These are phyloP conservation scores for Rhadina sibilatrix DNA, from an alignment of 2,113 vertebrate species.

Conservation along the genomic window DNA sequence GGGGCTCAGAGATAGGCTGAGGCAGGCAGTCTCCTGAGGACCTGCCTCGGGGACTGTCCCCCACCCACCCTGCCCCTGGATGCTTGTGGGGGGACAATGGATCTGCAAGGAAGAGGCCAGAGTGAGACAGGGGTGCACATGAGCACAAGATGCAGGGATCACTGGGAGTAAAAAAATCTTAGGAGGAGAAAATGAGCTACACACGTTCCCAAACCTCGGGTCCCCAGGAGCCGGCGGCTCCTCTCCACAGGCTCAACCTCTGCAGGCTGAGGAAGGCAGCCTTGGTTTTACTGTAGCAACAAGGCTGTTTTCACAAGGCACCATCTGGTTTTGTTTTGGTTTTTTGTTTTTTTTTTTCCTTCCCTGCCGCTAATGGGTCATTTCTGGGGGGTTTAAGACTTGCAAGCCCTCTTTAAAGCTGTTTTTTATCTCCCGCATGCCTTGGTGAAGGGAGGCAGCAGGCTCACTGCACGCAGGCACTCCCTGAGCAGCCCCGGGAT, in stretches of 20 bases:
- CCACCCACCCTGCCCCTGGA: background rate
- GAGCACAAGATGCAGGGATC: background rate
- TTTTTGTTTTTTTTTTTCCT: too few relatives aligned
- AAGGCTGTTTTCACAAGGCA: background rate
- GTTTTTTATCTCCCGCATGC: background rate
- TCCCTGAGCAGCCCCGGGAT: background rate
- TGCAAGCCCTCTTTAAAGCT: background rate
- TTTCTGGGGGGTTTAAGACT: background rate
- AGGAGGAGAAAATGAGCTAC: background rate
- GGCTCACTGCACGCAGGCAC: background rate
- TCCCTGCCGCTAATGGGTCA: background rate
- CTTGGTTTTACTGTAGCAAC: background rate
- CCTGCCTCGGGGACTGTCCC: background rate
- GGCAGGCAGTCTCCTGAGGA: background rate
- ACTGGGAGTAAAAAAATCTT: background rate
- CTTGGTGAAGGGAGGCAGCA: background rate
- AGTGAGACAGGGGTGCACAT: background rate
- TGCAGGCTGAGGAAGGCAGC: background rate
- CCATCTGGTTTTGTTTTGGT: background rate
- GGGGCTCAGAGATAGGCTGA: background rate
- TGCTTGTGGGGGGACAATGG: background rate
- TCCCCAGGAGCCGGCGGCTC: background rate
- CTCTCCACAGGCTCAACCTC: background rate
- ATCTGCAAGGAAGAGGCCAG: background rate
- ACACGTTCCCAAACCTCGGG: accelerated